Evolutionary conservation across 2,113 vertebrate genomes (phyloP).

Genomic region (Oryzias javanicus): DNA sequence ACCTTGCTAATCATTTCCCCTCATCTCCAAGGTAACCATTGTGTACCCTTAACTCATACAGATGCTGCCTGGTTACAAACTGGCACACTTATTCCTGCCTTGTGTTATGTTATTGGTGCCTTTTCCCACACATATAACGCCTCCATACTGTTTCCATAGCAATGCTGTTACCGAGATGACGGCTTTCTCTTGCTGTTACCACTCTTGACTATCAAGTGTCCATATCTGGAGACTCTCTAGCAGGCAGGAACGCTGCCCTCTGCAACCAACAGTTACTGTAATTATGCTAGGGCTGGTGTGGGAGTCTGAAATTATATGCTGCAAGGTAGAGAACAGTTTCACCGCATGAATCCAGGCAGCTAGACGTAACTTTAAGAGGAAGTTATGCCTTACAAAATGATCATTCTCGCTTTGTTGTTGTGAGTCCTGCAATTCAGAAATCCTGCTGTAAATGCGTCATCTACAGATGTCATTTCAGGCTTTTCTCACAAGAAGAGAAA

Average conservation of each 20-base stretch:
- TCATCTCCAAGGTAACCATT: conserved; percentile 32
- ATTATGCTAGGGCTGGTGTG: conserved; percentile 52
- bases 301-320: conserved; percentile 35
- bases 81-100: conserved; percentile 53
- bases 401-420: neutral
- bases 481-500: neutral
- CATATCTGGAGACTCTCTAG: conserved; percentile 65
- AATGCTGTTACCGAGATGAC: conserved; percentile 65
- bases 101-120: conserved; percentile 63
- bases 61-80: conserved; percentile 58
- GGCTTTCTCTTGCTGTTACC: conserved; percentile 54
- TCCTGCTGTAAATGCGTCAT: neutral
- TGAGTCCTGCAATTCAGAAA: too few species aligned
- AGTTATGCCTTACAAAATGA: neutral
- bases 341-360: conserved; percentile 18
- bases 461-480: neutral
- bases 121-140: conserved; percentile 65
- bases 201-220: conserved; percentile 70
- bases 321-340: conserved; percentile 34
- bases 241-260: conserved; percentile 47
- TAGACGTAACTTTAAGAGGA: conserved; percentile 14
- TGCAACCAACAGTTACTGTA: conserved; percentile 47
- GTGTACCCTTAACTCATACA: conserved; percentile 38
- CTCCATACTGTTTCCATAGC: conserved; percentile 75
- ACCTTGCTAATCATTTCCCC: neutral